Evolutionary conservation across 2,797 vertebrate genomes (phyloP), one percentile per base, ranked within the genome.

Genomic region (Aulostomus chinensis): DNA sequence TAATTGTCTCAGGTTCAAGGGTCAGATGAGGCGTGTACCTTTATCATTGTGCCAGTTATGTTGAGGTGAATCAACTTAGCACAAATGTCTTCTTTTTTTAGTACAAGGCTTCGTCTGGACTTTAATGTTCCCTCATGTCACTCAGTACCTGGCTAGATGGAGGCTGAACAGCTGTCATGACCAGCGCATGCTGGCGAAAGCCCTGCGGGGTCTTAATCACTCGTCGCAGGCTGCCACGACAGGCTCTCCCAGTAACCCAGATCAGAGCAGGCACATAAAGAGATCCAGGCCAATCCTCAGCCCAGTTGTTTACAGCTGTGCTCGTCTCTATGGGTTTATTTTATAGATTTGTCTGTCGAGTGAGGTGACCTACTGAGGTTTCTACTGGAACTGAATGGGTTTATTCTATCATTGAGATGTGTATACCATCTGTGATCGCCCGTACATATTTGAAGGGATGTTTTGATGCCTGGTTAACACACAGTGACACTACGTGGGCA

Each of bases 221-320:
- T 30, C 61, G 65, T 59, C 34, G 39, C n/a, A n/a, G n/a, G n/a
- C n/a, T n/a, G 32, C 58, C 6, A 3, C 45, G 47, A 18, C 57
- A 67, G 28, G 16, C 47, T 71, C 52, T 20, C 32, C 36, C 50
- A 77, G 55, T 83, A 58, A 80, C 80, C 76, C 67, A 75, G 62
- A 73, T 83, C 49, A 24, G 47, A 61, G 33, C 38, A 46, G 48
- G 30, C 54, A 51, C 79, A 68, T 42, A 21, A 60, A 58, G 43
- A 30, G 43, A 70, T 73, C 33, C 56, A 58, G 72, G 43, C 47
- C 38, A 45, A 7, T 58, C 29, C 41, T 30, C 18, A 38, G 48
- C 9, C 14, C 39, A 4, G 9, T 30, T 33, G 37, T 28, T 25
- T 24, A 48, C 52, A 61, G 48, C 56, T 34, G 38, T 45, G 41